Conservation (phyloP, 2,888 invertebrate species). For the Teinopalpus imperialis region DNA sequence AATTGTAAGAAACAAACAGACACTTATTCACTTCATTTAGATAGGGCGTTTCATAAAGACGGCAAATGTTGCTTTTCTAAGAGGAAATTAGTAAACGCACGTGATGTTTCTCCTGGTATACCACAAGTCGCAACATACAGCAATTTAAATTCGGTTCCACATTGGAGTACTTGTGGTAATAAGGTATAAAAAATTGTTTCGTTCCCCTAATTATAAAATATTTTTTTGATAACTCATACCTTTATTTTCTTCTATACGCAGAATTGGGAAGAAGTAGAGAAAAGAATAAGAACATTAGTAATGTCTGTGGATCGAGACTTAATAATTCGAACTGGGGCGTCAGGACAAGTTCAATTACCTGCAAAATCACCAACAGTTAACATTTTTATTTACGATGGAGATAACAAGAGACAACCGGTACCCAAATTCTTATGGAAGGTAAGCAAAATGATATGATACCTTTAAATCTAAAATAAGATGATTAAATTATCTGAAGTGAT, state of each 20-base stretch:
- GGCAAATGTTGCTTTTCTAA: conserved; percentile 49
- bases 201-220: too few species aligned
- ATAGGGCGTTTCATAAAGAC: conserved; percentile 30
- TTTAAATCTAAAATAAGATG: too few species aligned
- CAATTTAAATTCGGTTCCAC: conserved; percentile 52
- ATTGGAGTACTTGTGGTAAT: conserved; percentile 52
- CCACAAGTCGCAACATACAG: conserved; percentile 44
- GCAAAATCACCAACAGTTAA: neutral
- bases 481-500: too few species aligned
- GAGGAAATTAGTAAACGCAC: conserved; percentile 48
- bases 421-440: conserved; percentile 60
- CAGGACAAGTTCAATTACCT: conserved; percentile 29
- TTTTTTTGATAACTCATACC: too few species aligned
- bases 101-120: conserved; percentile 48
- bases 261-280: conserved; percentile 56
- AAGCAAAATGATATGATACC: conserved; percentile 18
- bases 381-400: conserved; percentile 12
- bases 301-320: conserved; percentile 33
- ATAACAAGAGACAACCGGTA: conserved; percentile 32
- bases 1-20: conserved; percentile 39
- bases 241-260: too few species aligned
- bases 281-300: conserved; percentile 41
- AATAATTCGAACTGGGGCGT: conserved; percentile 45
- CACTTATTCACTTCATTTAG: conserved; percentile 29
- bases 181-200: too few species aligned